Evolutionary conservation across 2,888 invertebrate genomes (phyloP).

Genomic region (Apotomis capreana): DNA sequence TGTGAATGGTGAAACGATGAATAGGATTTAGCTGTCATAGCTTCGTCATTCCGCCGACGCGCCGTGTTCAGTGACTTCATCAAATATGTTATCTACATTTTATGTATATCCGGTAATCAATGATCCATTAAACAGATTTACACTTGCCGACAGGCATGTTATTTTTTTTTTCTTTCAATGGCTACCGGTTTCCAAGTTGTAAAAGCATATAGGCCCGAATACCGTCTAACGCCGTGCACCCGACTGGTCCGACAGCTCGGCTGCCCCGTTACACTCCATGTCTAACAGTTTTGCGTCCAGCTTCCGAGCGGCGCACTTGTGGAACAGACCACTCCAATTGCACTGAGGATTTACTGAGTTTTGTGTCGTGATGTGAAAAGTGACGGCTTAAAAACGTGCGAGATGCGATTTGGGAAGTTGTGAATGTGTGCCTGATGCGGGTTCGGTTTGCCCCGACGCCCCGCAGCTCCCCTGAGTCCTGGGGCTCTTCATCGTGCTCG

Average conservation of each 20-base stretch:
- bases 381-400: slow-evolving; percentile 3
- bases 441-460: slow-evolving; percentile 75
- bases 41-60: not conserved
- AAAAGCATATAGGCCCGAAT: slow-evolving; percentile 11
- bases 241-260: slow-evolving; percentile 34
- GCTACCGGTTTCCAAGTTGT: not conserved
- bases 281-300: slow-evolving; percentile 38
- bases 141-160: not conserved
- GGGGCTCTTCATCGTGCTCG: slow-evolving; percentile 47
- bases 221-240: slow-evolving; percentile 27
- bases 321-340: slow-evolving; percentile 8
- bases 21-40: too few species aligned
- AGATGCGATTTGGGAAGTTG: not conserved
- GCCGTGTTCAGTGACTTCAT: not conserved
- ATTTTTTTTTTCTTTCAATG: too few species aligned
- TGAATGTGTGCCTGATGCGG: slow-evolving; percentile 56
- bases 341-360: not conserved
- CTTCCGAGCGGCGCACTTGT: slow-evolving; percentile 32
- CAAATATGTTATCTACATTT: slow-evolving; percentile 1
- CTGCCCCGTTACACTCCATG: slow-evolving; percentile 32
- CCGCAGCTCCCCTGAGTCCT: slow-evolving; percentile 59
- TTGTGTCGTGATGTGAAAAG: slow-evolving; percentile 11
- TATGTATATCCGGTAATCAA: slow-evolving; percentile 4
- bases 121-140: slow-evolving; percentile 9
- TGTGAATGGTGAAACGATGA: not conserved